Percentiles rank a stretch among this genome's conserved stretches.
These are phyloP conservation scores for Daubentonia madagascariensis DNA, from an alignment of 2,113 vertebrate genomes.

Conservation along the genomic window DNA sequence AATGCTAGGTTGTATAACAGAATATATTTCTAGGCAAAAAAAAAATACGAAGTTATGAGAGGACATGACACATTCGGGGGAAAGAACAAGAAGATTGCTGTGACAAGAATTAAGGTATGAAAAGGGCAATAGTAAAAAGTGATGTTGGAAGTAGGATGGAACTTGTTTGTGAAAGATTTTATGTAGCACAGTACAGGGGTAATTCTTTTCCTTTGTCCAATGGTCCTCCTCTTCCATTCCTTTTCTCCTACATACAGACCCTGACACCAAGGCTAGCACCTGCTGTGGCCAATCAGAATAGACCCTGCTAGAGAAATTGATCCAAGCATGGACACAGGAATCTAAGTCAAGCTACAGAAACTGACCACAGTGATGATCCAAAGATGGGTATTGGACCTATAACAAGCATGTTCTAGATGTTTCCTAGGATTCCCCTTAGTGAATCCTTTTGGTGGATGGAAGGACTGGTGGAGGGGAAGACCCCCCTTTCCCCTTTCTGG, in stretches of 20 bases:
- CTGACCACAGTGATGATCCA: not conserved
- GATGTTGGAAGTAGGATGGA: not conserved
- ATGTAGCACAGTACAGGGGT: not conserved
- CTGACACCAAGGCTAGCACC: not conserved
- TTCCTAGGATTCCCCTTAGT: not conserved
- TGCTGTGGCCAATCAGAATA: not conserved
- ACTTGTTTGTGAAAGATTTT: not conserved
- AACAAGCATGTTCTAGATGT: not conserved
- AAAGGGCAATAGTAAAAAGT: not conserved
- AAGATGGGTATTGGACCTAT: not conserved
- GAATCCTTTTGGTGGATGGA: not conserved
- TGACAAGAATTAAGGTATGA: not conserved
- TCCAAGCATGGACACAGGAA: too few relatives aligned
- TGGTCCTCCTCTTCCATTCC: not conserved
- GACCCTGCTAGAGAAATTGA: not conserved
- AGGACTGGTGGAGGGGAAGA: not conserved
- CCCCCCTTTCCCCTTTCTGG: not conserved
- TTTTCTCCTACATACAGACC: not conserved
- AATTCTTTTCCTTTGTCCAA: not conserved
- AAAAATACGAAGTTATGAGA: not conserved
- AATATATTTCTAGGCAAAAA: not conserved
- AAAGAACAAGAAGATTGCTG: not conserved
- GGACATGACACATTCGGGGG: not conserved
- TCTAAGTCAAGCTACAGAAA: not conserved
- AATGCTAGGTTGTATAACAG: not conserved